Percentiles rank a stretch among this genome's conserved stretches.
phyloP scores from a whole-genome alignment of 2,113 vertebrate species.

The Myrmophylax atrothorax region DNA sequence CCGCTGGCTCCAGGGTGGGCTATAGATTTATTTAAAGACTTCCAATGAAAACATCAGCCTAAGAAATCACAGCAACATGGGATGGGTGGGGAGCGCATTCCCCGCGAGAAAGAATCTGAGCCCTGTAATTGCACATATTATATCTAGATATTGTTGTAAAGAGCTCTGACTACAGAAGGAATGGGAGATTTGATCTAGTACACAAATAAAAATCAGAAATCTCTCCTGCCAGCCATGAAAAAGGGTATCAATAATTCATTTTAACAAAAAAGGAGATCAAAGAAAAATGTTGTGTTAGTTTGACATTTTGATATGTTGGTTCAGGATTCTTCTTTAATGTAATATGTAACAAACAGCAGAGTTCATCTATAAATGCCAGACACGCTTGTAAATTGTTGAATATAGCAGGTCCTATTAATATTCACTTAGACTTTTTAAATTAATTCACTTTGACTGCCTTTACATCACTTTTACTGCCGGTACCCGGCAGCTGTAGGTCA shows the following conservation, averaged over 20 bases:
- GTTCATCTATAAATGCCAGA: conserved; percentile 53
- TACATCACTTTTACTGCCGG: background rate
- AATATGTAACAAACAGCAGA: conserved; percentile 53
- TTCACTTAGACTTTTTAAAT: conserved; percentile 28
- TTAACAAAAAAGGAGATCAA: conserved; percentile 49
- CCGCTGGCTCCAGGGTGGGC: background rate
- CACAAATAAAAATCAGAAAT: conserved; percentile 27
- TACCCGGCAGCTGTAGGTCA: background rate
- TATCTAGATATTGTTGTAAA: conserved; percentile 9
- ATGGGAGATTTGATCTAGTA: conserved; percentile 30
- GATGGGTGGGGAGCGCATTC: conserved; percentile 37
- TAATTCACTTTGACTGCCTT: conserved; percentile 31
- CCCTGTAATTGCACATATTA: background rate
- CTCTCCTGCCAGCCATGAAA: conserved; percentile 28
- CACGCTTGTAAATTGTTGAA: background rate
- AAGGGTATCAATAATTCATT: conserved; percentile 60
- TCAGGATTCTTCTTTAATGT: conserved; percentile 41
- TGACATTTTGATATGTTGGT: conserved; percentile 56
- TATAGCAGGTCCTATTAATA: conserved; percentile 25
- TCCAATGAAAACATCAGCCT: conserved; percentile 45
- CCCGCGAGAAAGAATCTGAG: background rate
- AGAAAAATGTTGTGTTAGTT: conserved; percentile 21
- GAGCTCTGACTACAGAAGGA: background rate
- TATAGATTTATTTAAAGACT: background rate
- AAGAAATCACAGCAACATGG: background rate